Evolutionary conservation across 2,113 vertebrate genomes (phyloP), one percentile per base, ranked within the genome.

Genomic region (Vidua macroura): DNA sequence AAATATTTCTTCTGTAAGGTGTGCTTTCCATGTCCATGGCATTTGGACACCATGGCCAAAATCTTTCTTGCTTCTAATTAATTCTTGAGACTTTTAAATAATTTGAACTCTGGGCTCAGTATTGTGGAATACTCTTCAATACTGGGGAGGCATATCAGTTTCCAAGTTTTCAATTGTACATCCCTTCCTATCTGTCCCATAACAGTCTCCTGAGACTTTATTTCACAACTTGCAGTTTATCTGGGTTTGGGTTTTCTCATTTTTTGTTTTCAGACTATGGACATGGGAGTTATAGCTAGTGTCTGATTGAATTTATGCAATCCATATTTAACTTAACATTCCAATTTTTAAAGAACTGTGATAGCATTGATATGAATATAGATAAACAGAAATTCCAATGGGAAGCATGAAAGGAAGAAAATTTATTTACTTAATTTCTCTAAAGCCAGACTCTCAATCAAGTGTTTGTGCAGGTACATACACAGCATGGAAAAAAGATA

Each of bases 81-180:
- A 43, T 77, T 74, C 35, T 21, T 52, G 16, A 69, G 23, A 52
- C 20, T 60, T 81, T 44, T 33, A 55, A 64, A 67, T 28, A 6
- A 18, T 51, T 64, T 51, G 15, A 69, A 25, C 11, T 77, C 44
- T 81, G 9, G 81, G 20, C 14, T 76, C 11, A 35, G 20, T 66
- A 13, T 31, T 55, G 31, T n/a, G 9, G 5, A 75, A 11, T 37
- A 19, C 21, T 48, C 0, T 2, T 83, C 3, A 19, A 3, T 62
- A 30, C 0, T 49, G 28, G 10, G 9, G 16, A 72, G n/a, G 22
- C 2, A 0, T 46, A 49, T 68, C 37, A 43, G 8, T 70, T 52
- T 24, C 24, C 35, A 79, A 25, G n/a, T 30, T 66, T 13, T 15
- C 16, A 55, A 0, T 0, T 44, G 6, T 76, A 28, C 11, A 49